phyloP scores from a whole-genome alignment of 2,888 invertebrate species.

The Cryptus viduatorius region DNA sequence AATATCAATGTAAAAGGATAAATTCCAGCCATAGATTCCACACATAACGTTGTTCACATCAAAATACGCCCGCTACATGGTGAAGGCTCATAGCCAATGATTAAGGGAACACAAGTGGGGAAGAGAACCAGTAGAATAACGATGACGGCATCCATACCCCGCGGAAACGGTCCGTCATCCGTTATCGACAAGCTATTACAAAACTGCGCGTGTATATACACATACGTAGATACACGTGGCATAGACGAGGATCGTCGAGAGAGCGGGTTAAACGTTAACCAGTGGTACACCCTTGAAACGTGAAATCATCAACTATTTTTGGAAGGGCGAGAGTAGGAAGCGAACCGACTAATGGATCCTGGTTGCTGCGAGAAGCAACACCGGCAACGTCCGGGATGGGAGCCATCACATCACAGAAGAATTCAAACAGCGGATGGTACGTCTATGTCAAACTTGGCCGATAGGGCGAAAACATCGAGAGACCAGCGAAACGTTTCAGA shows the following conservation, averaged over 20 bases:
- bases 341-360: slow-evolving; percentile 71
- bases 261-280: slow-evolving; percentile 56
- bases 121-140: slow-evolving; percentile 39
- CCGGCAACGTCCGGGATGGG: slow-evolving; percentile 27
- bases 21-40: too few relatives aligned
- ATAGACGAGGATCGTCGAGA: slow-evolving; percentile 1
- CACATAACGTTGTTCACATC: neutral
- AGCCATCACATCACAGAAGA: slow-evolving; percentile 54
- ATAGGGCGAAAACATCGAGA: slow-evolving; percentile 17
- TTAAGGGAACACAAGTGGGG: neutral
- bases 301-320: slow-evolving; percentile 73
- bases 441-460: slow-evolving; percentile 45
- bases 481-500: slow-evolving; percentile 19
- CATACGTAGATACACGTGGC: neutral
- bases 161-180: slow-evolving; percentile 64
- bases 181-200: slow-evolving; percentile 66
- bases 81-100: neutral
- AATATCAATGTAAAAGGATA: too few relatives aligned
- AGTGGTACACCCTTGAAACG: slow-evolving; percentile 66
- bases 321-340: slow-evolving; percentile 55
- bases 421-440: slow-evolving; percentile 55
- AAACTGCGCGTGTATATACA: slow-evolving; percentile 16
- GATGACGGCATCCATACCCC: slow-evolving; percentile 48
- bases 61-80: neutral
- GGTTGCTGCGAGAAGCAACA: slow-evolving; percentile 20